Evolutionary conservation across 2,888 invertebrate genomes (phyloP).

Genomic region (Drosophila atripex): DNA sequence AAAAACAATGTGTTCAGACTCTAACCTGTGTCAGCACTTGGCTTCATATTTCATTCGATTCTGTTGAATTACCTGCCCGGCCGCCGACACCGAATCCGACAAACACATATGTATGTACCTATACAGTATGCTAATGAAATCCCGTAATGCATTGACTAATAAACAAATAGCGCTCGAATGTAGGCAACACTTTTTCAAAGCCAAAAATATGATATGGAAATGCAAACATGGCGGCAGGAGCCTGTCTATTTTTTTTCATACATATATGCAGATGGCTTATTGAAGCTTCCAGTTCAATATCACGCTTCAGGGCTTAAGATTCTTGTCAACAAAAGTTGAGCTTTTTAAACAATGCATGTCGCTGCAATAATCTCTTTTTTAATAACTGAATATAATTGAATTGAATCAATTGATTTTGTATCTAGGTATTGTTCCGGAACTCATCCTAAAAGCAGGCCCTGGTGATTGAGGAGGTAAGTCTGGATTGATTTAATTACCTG

Average conservation of each 20-base stretch:
- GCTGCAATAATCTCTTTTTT: too few relatives aligned
- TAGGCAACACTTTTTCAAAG: slow-evolving; percentile 37
- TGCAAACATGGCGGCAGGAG: slow-evolving; percentile 9
- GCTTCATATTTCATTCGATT: slow-evolving; percentile 54
- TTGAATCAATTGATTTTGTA: too few relatives aligned
- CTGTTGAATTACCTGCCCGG: slow-evolving; percentile 12
- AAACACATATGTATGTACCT: too few relatives aligned
- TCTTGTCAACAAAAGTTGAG: too few relatives aligned
- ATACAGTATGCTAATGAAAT: slow-evolving; percentile 45
- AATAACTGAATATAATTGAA: too few relatives aligned
- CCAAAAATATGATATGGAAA: slow-evolving; percentile 17
- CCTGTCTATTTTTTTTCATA: not conserved
- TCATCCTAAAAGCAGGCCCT: too few relatives aligned
- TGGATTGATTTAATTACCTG: too few relatives aligned
- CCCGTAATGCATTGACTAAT: slow-evolving; percentile 42
- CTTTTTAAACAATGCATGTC: too few relatives aligned
- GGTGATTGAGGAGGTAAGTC: too few relatives aligned
- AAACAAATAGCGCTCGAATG: slow-evolving; percentile 41
- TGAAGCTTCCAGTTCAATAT: too few relatives aligned
- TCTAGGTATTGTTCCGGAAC: too few relatives aligned
- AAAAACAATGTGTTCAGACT: not conserved
- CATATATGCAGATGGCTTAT: too few relatives aligned
- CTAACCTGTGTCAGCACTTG: slow-evolving; percentile 44
- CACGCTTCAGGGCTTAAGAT: not conserved
- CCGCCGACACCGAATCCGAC: not conserved